Evolutionary conservation across 2,888 invertebrate genomes (phyloP).

Genomic region (Laothoe populi): DNA sequence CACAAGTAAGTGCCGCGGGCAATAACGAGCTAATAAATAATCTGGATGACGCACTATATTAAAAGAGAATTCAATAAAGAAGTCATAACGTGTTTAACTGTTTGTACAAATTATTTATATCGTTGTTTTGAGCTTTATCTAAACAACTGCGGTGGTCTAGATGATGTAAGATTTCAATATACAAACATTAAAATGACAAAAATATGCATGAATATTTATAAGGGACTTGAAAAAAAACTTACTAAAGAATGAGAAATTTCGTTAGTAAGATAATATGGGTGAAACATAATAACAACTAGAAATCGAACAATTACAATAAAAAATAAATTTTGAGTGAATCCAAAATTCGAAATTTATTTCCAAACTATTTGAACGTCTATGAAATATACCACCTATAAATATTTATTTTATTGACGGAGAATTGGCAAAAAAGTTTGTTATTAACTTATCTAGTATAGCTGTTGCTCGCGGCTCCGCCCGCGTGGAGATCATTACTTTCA

Average conservation of each 20-base stretch:
- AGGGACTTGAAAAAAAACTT: background rate
- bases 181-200: background rate
- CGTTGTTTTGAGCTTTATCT: background rate
- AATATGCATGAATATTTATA: background rate
- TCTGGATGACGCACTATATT: background rate
- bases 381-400: background rate
- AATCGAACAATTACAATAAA: too few relatives aligned
- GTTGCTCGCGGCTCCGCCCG: too few relatives aligned
- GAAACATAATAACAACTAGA: too few relatives aligned
- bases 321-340: background rate
- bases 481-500: too few relatives aligned
- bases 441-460: slow-evolving; percentile 7
- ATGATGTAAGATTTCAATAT: too few relatives aligned
- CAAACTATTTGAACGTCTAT: background rate
- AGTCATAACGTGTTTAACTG: background rate
- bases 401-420: background rate
- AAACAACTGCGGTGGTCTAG: background rate
- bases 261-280: too few relatives aligned
- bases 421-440: background rate
- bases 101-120: background rate
- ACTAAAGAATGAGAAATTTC: too few relatives aligned
- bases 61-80: background rate
- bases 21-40: background rate
- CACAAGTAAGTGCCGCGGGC: background rate
- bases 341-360: background rate